Conservation (phyloP, 2,113 vertebrate species). For the Perca schrenkii region DNA sequence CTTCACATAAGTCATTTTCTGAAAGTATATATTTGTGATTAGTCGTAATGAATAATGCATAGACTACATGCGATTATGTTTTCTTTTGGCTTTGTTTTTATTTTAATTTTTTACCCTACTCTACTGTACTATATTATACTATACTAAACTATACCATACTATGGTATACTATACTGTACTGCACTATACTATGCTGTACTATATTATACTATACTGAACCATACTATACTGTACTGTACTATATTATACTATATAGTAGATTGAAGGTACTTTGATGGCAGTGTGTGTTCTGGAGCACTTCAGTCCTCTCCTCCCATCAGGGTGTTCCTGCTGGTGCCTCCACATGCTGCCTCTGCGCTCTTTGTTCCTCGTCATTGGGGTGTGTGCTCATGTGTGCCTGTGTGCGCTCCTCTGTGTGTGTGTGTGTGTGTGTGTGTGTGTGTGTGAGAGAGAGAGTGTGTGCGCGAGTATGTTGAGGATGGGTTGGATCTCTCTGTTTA, state of each 20-base stretch:
- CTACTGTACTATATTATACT: not conserved
- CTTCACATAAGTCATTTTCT: not conserved
- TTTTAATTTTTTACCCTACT: not conserved
- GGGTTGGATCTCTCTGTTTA: constrained; percentile 59
- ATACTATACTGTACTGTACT: not conserved
- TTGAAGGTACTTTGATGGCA: constrained; percentile 37
- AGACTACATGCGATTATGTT: not conserved
- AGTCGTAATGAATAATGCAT: not conserved
- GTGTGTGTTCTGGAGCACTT: constrained; percentile 26
- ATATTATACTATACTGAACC: not conserved
- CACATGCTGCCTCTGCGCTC: constrained; percentile 67
- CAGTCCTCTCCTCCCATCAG: constrained; percentile 46
- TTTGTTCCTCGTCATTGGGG: constrained; percentile 77
- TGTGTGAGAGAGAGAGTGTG: constrained; percentile 19
- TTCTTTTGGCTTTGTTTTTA: not conserved
- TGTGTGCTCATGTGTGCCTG: constrained; percentile 49
- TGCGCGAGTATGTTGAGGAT: constrained; percentile 66
- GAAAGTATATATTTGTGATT: not conserved
- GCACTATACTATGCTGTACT: not conserved
- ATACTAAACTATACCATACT: not conserved
- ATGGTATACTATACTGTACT: not conserved
- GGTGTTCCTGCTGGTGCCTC: constrained; percentile 61
- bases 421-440: constrained; percentile 5
- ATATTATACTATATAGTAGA: not conserved
- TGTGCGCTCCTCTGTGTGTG: constrained; percentile 6